Percentiles rank a stretch among this genome's conserved stretches.
Conservation (phyloP, 2,888 invertebrate species). For the Belgica antarctica region DNA sequence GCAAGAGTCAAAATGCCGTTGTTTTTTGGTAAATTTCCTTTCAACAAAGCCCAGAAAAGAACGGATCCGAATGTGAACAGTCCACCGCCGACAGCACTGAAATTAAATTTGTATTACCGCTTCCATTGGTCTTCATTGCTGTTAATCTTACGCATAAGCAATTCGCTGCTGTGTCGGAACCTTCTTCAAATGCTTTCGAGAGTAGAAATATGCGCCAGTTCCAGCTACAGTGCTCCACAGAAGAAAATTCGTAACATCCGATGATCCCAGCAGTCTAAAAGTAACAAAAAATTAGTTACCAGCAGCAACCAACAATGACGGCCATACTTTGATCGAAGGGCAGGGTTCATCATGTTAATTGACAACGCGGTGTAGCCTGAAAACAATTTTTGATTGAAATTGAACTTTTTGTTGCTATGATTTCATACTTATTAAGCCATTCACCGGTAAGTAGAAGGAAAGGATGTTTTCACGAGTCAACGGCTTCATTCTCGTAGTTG, state of each 20-base stretch:
- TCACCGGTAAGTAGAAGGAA: constrained; percentile 37
- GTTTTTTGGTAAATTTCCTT: constrained; percentile 63
- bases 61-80: constrained; percentile 88
- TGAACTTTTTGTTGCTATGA: no score
- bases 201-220: constrained; percentile 78
- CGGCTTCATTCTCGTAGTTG: constrained; percentile 39
- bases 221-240: constrained; percentile 79
- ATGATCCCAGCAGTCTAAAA: constrained; percentile 29
- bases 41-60: constrained; percentile 80
- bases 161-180: constrained; percentile 63
- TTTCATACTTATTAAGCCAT: constrained; percentile 19
- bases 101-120: not conserved
- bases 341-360: constrained; percentile 81
- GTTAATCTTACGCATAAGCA: constrained; percentile 62
- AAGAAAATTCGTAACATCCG: constrained; percentile 75
- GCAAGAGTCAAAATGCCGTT: constrained; percentile 49
- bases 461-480: constrained; percentile 25
- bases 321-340: constrained; percentile 67
- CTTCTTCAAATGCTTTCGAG: constrained; percentile 71
- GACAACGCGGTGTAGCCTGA: constrained; percentile 75
- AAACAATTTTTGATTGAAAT: no score
- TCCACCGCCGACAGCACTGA: constrained; percentile 64
- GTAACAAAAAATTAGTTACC: not conserved
- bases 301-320: not conserved
- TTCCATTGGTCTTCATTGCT: constrained; percentile 28